phyloP scores from a whole-genome alignment of 2,888 invertebrate species.

The Eupithecia insigniata region DNA sequence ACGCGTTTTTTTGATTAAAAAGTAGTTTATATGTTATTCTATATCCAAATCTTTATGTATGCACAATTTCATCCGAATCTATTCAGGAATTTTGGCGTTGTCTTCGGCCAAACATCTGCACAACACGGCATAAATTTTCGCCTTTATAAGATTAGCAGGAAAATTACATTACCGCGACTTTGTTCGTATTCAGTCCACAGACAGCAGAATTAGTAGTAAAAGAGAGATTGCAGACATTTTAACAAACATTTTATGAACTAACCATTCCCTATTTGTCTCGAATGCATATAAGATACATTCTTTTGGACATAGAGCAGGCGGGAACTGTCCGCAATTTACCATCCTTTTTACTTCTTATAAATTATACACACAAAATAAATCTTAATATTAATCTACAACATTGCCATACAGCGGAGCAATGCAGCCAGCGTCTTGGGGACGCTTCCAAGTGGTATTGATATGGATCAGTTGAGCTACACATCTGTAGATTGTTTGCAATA shows the following conservation, averaged over 20 bases:
- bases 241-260: slow-evolving; percentile 46
- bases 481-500: no score
- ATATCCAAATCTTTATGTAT: no score
- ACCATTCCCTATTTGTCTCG: slow-evolving; percentile 46
- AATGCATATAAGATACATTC: slow-evolving; percentile 19
- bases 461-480: no score
- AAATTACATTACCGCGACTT: not conserved
- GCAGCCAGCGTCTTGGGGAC: no score
- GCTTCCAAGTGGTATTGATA: no score
- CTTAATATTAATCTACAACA: not conserved
- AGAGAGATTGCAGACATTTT: slow-evolving; percentile 43
- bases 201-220: slow-evolving; percentile 14
- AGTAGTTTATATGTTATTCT: no score
- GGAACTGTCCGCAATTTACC: slow-evolving; percentile 18
- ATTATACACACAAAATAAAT: not conserved
- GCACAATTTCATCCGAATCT: no score
- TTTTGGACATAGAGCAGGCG: slow-evolving; percentile 48
- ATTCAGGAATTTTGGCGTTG: no score
- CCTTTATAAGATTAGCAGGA: no score
- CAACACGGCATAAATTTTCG: no score
- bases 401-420: not conserved
- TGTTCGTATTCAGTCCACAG: not conserved
- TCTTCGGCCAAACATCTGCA: no score
- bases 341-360: not conserved
- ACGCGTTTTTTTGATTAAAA: no score